Evolutionary conservation across 2,113 vertebrate species (phyloP), one percentile per base, ranked within the genome.

Genomic region (Python bivittatus): DNA sequence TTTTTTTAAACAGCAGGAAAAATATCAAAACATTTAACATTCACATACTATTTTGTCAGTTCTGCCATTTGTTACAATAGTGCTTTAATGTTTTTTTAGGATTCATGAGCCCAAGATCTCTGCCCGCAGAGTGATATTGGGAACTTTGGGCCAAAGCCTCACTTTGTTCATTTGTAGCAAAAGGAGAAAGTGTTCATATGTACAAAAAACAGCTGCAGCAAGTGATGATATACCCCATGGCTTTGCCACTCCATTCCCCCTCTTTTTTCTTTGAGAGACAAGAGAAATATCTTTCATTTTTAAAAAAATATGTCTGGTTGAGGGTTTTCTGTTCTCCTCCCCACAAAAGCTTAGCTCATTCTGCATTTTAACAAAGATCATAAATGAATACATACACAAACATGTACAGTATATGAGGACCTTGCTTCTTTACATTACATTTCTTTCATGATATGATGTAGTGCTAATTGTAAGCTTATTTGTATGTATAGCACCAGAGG

Each of bases 111-210:
- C 95, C 85, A 94, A 93, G 68, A n/a, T 56, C 83, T 92, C 89
- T 20, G 68, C 68, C 92, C 90, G 84, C 88, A 93, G 93, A 93
- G 88, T 60, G 91, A 93, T 92, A 92, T 44, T 92, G 84, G 86
- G 84, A 92, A 84, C 79, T 92, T 89, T 92, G 94, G 93, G 93
- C 93, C 91, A 68, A 95, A 93, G 92, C 88, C 92, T 96, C 95
- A 95, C 90, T 94, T 92, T 95, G 95, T 88, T 95, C 92, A 88
- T 91, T 89, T 93, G 88, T 93, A 89, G n/a, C 93, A 85, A 95
- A 93, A 53, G 0, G 91, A 92, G 94, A 88, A 84, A 92, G 92
- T 92, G 88, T 72, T 53, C 0, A 0, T 89, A 85, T 86, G 3
- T 90, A n/a, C 42, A 92, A 93, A 96, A 93, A 89, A 13, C 56